phyloP scores from a whole-genome alignment of 1,140 invertebrate species.

The Macrotrachela quadricornifera region DNA sequence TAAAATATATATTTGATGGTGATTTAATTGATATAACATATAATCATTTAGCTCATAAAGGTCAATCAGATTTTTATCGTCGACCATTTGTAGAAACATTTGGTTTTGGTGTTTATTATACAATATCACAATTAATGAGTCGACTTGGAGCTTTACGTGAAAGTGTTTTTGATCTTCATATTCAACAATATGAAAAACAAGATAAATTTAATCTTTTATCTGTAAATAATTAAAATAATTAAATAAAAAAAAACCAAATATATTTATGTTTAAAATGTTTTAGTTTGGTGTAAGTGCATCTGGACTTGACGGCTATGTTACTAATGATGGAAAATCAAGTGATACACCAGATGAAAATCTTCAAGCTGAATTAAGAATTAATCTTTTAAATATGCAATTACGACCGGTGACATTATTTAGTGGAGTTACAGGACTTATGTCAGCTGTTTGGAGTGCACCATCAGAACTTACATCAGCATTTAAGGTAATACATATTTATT shows the following conservation, averaged over 20 bases:
- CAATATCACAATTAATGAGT: too few relatives aligned
- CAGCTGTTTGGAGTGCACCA: constrained; percentile 50
- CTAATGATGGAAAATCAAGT: constrained; percentile 21
- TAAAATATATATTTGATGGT: background rate
- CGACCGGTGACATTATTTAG: constrained; percentile 62
- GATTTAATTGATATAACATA: background rate
- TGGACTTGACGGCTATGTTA: constrained; percentile 43
- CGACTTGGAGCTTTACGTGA: too few relatives aligned
- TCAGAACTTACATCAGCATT: constrained; percentile 55
- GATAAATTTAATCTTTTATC: too few relatives aligned
- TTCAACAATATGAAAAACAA: too few relatives aligned
- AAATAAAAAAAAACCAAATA: background rate
- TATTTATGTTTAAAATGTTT: constrained; percentile 15
- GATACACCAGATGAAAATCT: constrained; percentile 16
- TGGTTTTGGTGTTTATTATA: too few relatives aligned
- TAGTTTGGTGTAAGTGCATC: constrained; percentile 57
- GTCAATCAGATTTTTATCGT: too few relatives aligned
- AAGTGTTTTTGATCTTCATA: too few relatives aligned
- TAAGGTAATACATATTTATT: constrained; percentile 34
- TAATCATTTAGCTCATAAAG: background rate
- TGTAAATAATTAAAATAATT: too few relatives aligned
- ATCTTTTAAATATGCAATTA: constrained; percentile 50
- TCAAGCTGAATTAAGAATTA: constrained; percentile 30
- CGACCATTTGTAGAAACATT: too few relatives aligned
- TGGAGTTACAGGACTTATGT: constrained; percentile 61